These are phyloP conservation scores for Halcyon senegalensis DNA, from an alignment of 2,113 vertebrate species.

Conservation along the genomic window DNA sequence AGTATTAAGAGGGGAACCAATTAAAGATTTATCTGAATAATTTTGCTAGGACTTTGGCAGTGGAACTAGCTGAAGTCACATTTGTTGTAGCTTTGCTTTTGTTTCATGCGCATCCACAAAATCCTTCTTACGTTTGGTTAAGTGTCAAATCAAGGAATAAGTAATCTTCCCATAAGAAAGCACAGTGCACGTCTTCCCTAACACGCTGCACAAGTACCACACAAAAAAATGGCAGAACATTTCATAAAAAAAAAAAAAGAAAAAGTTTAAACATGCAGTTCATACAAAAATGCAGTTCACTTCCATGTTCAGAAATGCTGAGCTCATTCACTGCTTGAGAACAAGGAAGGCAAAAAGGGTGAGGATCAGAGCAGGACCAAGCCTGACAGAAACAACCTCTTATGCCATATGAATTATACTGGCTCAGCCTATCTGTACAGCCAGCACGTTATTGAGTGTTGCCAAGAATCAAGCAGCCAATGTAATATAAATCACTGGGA, in stretches of 20 bases:
- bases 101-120: background rate
- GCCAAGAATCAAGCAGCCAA: background rate
- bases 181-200: background rate
- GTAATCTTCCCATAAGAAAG: background rate
- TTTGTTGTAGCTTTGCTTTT: background rate
- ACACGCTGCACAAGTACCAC: background rate
- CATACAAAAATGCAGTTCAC: background rate
- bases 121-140: background rate
- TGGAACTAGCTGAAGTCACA: conserved; percentile 27
- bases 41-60: conserved; percentile 33
- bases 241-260: background rate
- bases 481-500: background rate
- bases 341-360: background rate
- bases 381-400: background rate
- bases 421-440: background rate
- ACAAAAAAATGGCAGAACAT: rapidly evolving
- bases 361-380: background rate
- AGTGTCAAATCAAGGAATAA: background rate
- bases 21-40: conserved; percentile 64
- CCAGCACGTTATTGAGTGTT: background rate
- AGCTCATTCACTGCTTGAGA: background rate
- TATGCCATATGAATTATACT: background rate
- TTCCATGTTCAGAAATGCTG: background rate
- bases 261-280: background rate
- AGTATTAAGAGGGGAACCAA: conserved; percentile 59